Conservation (phyloP, 1,140 invertebrate species). For the Macrobrachium nipponense region DNA sequence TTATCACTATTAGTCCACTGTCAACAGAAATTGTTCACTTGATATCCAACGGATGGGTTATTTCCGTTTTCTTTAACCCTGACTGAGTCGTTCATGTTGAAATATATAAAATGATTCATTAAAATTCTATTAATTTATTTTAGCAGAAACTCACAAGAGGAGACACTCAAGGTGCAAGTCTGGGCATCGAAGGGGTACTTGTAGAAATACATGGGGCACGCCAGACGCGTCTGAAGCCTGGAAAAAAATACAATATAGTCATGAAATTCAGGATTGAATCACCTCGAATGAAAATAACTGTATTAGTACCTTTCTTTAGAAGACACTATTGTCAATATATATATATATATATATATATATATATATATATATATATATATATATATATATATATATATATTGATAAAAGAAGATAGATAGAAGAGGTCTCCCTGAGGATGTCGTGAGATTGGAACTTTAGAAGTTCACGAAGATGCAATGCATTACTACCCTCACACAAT, state of each 20-base stretch:
- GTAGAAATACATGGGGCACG: slow-evolving; percentile 36
- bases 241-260: background rate
- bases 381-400: background rate
- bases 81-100: background rate
- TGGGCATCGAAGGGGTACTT: slow-evolving; percentile 45
- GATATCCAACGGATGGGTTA: too few species aligned
- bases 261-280: background rate
- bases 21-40: too few species aligned
- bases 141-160: slow-evolving; percentile 9
- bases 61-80: too few species aligned
- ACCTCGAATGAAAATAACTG: background rate
- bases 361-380: background rate
- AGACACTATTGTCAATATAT: too few species aligned
- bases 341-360: slow-evolving; percentile 1
- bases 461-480: too few species aligned
- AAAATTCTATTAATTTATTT: too few species aligned
- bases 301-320: background rate
- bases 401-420: too few species aligned
- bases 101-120: too few species aligned
- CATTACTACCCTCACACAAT: too few species aligned
- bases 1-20: too few species aligned
- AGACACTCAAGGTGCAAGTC: slow-evolving; percentile 18
- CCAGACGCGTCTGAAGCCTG: slow-evolving; percentile 29
- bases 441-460: too few species aligned
- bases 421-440: too few species aligned